Conservation (phyloP, 2,797 vertebrate genomes). For the Pseudocheirus occidentalis region DNA sequence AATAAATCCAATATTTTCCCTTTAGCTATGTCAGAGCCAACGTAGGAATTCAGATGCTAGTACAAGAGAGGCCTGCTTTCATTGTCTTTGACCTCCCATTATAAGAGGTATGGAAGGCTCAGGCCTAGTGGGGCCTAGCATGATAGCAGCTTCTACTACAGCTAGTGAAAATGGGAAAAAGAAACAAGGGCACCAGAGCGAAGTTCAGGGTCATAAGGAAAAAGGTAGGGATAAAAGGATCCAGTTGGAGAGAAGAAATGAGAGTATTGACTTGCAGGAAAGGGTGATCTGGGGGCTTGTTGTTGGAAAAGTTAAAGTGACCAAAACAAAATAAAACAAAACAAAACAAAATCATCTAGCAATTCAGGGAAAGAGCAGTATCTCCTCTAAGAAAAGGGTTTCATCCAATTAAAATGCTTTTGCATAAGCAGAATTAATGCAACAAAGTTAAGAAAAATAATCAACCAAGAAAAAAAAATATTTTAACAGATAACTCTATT, state of each 20-base stretch:
- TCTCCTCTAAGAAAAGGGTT: neutral
- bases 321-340: neutral
- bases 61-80: conserved; percentile 81
- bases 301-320: neutral
- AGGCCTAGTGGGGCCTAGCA: conserved; percentile 71
- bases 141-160: conserved; percentile 42
- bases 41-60: conserved; percentile 84
- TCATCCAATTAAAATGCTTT: neutral
- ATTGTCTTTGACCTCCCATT: conserved; percentile 85
- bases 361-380: neutral
- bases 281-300: accelerated
- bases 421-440: neutral
- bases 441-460: neutral
- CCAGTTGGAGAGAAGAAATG: neutral
- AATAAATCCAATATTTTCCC: conserved; percentile 89
- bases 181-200: neutral
- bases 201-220: conserved; percentile 28
- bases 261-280: neutral
- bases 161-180: conserved; percentile 43
- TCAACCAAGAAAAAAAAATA: neutral
- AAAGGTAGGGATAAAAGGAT: neutral
- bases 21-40: conserved; percentile 85
- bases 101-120: conserved; percentile 78
- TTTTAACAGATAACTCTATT: neutral
- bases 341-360: neutral